Evolutionary conservation across 1,140 invertebrate genomes (phyloP), one percentile per base, ranked within the genome.

Genomic region (Radopholus similis): DNA sequence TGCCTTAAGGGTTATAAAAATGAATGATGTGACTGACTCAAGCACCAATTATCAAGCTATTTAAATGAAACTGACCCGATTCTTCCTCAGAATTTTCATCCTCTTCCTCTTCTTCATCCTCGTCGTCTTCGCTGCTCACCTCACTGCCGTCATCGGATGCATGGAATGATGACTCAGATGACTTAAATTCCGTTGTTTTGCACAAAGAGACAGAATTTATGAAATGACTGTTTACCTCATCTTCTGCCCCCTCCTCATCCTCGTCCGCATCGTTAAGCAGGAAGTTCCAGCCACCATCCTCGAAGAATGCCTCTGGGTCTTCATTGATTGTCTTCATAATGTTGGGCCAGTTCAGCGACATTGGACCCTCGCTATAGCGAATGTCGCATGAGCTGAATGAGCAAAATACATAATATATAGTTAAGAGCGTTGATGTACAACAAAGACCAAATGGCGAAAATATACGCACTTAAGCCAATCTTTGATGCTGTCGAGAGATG

Each of bases 241-340:
- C 58, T 30, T 38, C 58, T n/a, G 37, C 44, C 23, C 13, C 58
- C n/a, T 21, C 58, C n/a, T 9, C 58, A 2, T 37, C 58, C 9
- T 69, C 69, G 55, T 78, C 92, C 70, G 90, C 91, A 78, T 97
- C 93, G 1, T 92, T 92, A 83, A 95, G 92, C 53, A 99, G 86
- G 87, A 98, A 99, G 40, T 90, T 91, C 96, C 96, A 99, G 6
- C 96, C 96, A 49, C 95, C 95, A 77, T 89, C 91, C 40, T 97
- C 93, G 84, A 99, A 98, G 87, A 99, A 99, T 0, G 91, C 93
- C 82, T 96, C 93, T 0, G 94, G 93, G 85, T 99, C 95, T 83
- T 98, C 95, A 0, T 90, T 91, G 74, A 99, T 98, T 0, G 95
- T 98, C 85, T 98, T 98, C 95, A 99, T 98, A 76, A 99, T 96